phyloP scores from a whole-genome alignment of 92 coral and sea anemone species.

The Bergia sp. region DNA sequence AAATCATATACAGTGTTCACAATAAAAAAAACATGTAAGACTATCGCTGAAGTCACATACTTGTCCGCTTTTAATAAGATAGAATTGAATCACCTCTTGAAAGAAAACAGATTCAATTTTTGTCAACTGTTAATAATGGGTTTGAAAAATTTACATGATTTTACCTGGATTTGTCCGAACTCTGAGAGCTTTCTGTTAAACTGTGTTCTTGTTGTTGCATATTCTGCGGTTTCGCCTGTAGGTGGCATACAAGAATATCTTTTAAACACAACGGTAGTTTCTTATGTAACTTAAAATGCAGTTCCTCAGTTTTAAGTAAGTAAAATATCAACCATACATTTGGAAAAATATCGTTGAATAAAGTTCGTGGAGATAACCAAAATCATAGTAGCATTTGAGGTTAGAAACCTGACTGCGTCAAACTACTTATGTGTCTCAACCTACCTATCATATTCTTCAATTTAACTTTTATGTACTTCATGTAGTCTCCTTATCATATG shows the following conservation, averaged over 20 bases:
- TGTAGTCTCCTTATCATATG: too few species aligned
- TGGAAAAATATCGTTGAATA: too few species aligned
- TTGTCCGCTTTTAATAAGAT: too few species aligned
- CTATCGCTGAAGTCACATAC: not conserved
- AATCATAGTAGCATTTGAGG: too few species aligned
- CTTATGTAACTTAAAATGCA: not conserved
- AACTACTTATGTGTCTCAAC: not conserved
- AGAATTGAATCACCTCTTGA: too few species aligned
- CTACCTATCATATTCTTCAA: not conserved
- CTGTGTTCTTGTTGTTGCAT: slow-evolving; percentile 81
- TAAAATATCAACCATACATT: too few species aligned
- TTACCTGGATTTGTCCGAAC: slow-evolving; percentile 89
- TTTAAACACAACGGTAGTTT: not conserved
- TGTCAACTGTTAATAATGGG: too few species aligned
- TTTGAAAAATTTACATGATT: not conserved
- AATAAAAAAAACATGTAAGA: not conserved
- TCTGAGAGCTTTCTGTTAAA: slow-evolving; percentile 68
- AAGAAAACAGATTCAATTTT: too few species aligned
- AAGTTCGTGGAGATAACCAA: too few species aligned
- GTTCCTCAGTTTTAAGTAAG: not conserved
- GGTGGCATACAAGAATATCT: not conserved
- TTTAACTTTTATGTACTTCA: not conserved
- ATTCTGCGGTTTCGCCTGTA: slow-evolving; percentile 68
- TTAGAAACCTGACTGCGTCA: not conserved
- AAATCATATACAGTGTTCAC: not conserved